A percentile compares a stretch with the other conserved stretches of the same genome.
phyloP scores from a whole-genome alignment of 2,797 vertebrate species.

The Philypnodon macrostomus region DNA sequence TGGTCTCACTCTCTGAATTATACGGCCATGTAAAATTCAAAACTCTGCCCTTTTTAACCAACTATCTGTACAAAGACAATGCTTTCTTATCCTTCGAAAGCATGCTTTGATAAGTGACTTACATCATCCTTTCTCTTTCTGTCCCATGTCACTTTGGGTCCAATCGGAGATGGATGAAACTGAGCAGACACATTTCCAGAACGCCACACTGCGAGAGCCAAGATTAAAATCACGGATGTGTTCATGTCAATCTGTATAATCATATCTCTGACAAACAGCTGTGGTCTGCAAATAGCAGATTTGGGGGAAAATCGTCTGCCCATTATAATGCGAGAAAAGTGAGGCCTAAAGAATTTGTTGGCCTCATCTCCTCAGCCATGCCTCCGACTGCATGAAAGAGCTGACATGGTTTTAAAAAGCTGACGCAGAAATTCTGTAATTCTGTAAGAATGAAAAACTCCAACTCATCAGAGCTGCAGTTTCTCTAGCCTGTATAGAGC shows the following conservation, averaged over 20 bases:
- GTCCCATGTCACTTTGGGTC: constrained; percentile 21
- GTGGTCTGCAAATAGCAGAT: constrained; percentile 57
- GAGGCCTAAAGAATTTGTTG: constrained; percentile 60
- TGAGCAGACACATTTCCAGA: constrained; percentile 37
- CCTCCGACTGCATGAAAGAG: constrained; percentile 42
- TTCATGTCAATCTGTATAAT: constrained; percentile 59
- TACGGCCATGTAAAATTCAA: constrained; percentile 31
- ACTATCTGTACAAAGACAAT: constrained; percentile 56
- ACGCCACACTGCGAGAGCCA: constrained; percentile 28
- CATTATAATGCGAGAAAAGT: constrained; percentile 63
- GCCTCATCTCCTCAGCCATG: constrained; percentile 63
- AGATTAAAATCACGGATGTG: constrained; percentile 61
- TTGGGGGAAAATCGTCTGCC: constrained; percentile 40
- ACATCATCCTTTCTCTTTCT: constrained; percentile 29
- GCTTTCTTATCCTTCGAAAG: constrained; percentile 48
- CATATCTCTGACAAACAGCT: constrained; percentile 73
- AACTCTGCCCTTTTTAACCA: constrained; percentile 45
- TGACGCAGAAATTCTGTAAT: constrained; percentile 59
- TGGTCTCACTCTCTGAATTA: constrained; percentile 50
- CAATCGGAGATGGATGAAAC: constrained; percentile 41
- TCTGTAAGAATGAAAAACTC: constrained; percentile 54
- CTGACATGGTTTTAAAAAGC: constrained; percentile 38
- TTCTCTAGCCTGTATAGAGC: constrained; percentile 36
- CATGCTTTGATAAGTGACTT: constrained; percentile 50
- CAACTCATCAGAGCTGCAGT: constrained; percentile 50